Evolutionary conservation across 1,140 invertebrate species (phyloP), one percentile per base, ranked within the genome.

Genomic region (Temnothorax longispinosus): DNA sequence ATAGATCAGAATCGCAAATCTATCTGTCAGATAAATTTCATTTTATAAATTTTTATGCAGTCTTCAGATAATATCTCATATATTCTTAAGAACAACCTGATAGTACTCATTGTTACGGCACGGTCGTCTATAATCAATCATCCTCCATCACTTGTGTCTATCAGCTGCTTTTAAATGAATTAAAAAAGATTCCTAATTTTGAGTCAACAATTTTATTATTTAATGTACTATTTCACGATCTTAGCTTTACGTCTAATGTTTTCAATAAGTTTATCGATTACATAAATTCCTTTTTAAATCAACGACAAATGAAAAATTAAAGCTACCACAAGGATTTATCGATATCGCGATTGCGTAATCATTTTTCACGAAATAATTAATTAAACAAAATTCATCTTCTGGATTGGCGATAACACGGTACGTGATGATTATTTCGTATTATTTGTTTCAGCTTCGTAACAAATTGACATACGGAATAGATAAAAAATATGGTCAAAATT

Each of bases 111-210:
- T 56, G 3, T 72, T 27, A 35, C 27, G 18, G 54, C 13, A 72
- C 4, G 52, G 6, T 21, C 35, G 27, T 74, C 15, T 74, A 74
- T 56, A 74, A 74, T 74, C 71, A 74, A 74, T 74, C 52, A 74
- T 56, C 32, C 5, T 56, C 32, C 71, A 74, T 74, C 50, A 56
- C 4, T 56, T 54, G 32, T 54, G 18, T 52, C 47, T n/a, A 74
- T 74, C 71, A 35, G 35, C 21, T 38, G 71, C 71, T 74, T 74
- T 74, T 21, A 56, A 74, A 74, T 18, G 21, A 32, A 74, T 74
- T 56, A 56, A 56, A 74, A 8, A 56, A 74, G 71, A 54, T 74
- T 74, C 18, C 1, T 11, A 74, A 56, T 74, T 74, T 74, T 10
- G 5, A 74, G 18, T 21, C 47, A 21, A 13, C 7, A 52, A 74